Evolutionary conservation across 2,113 vertebrate species (phyloP).

Genomic region (Chaetops frenatus): DNA sequence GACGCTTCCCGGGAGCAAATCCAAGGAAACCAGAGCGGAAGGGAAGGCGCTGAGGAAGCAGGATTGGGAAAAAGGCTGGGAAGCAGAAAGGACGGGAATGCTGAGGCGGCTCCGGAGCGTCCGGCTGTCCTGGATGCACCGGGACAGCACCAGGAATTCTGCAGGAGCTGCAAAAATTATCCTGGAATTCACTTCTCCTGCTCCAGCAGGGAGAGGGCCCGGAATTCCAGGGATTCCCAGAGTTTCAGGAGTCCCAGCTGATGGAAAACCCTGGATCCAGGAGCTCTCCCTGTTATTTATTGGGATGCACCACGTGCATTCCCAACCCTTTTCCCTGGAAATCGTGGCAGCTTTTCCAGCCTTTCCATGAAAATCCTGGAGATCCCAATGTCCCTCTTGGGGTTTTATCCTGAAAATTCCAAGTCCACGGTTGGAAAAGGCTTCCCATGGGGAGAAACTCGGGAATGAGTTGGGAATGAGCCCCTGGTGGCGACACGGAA

Average conservation of each 20-base stretch:
- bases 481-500: too few relatives aligned
- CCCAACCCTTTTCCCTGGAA: neutral
- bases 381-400: too few relatives aligned
- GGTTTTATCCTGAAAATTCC: too few relatives aligned
- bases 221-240: neutral
- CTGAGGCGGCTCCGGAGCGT: neutral
- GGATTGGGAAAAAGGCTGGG: neutral
- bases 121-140: neutral
- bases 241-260: neutral
- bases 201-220: neutral
- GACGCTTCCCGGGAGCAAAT: neutral
- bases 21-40: neutral
- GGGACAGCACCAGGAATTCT: neutral
- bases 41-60: neutral
- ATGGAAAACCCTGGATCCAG: neutral
- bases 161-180: neutral
- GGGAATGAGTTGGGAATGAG: too few relatives aligned
- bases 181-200: neutral
- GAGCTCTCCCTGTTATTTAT: neutral
- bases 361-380: neutral
- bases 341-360: neutral
- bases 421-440: too few relatives aligned
- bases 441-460: too few relatives aligned
- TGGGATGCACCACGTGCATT: neutral
- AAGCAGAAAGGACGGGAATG: conserved; percentile 8